Evolutionary conservation across 2,888 invertebrate species (phyloP).

Genomic region (Toxonevra muliebris): DNA sequence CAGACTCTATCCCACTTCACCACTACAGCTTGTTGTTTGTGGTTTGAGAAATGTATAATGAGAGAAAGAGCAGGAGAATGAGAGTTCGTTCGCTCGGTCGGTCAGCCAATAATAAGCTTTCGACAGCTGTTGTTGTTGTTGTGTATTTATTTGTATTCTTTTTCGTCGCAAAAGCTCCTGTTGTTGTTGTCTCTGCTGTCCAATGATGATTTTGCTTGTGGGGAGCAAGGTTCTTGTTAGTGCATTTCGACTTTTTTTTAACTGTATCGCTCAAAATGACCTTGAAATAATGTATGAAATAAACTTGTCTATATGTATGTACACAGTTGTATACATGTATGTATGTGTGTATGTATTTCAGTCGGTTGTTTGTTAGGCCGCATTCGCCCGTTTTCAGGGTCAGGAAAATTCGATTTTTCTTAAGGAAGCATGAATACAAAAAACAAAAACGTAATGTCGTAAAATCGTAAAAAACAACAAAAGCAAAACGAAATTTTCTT

Average conservation of each 20-base stretch:
- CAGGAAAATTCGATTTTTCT: conserved; percentile 59
- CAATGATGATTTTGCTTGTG: conserved; percentile 21
- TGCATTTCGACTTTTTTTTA: conserved; percentile 32
- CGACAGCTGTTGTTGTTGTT: too few species aligned
- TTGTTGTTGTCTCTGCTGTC: neutral
- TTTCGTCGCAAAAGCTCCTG: too few species aligned
- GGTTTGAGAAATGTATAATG: neutral
- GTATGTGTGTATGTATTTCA: conserved; percentile 36
- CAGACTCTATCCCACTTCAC: too few species aligned
- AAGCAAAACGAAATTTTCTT: conserved; percentile 6
- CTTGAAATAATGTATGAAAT: conserved; percentile 36
- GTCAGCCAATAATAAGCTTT: neutral
- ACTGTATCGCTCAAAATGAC: conserved; percentile 34
- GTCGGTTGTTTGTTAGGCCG: conserved; percentile 33
- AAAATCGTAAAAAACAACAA: neutral
- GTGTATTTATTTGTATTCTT: neutral
- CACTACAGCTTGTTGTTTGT: neutral
- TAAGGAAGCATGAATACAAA: neutral
- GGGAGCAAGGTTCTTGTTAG: conserved; percentile 28
- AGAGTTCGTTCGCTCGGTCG: neutral
- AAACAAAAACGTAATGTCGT: neutral
- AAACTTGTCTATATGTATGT: conserved; percentile 30
- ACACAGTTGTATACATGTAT: neutral
- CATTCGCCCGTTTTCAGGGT: conserved; percentile 54
- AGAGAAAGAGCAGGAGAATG: conserved; percentile 13